A percentile compares a stretch with the other conserved stretches of the same genome.
These are phyloP conservation scores for Kryptolebias marmoratus DNA, from an alignment of 2,113 vertebrate genomes.

Conservation along the genomic window DNA sequence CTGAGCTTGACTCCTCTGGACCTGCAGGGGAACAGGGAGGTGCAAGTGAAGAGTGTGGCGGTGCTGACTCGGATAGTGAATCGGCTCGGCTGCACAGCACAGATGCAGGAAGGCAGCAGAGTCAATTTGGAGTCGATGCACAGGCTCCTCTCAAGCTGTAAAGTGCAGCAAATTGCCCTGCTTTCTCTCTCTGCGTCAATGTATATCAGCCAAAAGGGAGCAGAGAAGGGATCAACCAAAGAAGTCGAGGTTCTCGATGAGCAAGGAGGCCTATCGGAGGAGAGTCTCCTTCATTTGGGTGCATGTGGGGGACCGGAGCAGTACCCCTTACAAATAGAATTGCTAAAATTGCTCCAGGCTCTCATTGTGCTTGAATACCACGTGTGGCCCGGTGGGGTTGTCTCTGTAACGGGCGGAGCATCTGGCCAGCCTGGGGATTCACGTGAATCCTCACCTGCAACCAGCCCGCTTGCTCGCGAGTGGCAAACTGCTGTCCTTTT, in stretches of 20 bases:
- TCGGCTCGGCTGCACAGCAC: conserved; percentile 83
- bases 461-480: conserved; percentile 86
- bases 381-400: conserved; percentile 74
- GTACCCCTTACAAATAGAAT: conserved; percentile 91
- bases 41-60: conserved; percentile 94
- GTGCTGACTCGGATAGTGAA: conserved; percentile 87
- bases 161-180: conserved; percentile 90
- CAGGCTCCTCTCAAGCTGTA: conserved; percentile 84
- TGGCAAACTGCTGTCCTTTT: conserved; percentile 91
- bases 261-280: conserved; percentile 83
- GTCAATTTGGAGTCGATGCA: conserved; percentile 77
- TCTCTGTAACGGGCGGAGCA: conserved; percentile 14
- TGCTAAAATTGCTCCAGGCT: conserved; percentile 92
- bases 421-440: conserved; percentile 68
- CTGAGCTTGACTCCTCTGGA: conserved; percentile 84
- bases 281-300: conserved; percentile 87
- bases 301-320: conserved; percentile 89
- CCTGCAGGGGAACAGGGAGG: conserved; percentile 90
- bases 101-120: conserved; percentile 65
- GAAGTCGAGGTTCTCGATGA: conserved; percentile 57
- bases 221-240: conserved; percentile 45
- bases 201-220: conserved; percentile 86
- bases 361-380: conserved; percentile 92
- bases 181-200: conserved; percentile 92
- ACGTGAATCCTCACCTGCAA: conserved; percentile 74